Percentiles rank a stretch among this genome's conserved stretches.
phyloP scores from a whole-genome alignment of 2,113 vertebrate genomes.

The Gobius niger region DNA sequence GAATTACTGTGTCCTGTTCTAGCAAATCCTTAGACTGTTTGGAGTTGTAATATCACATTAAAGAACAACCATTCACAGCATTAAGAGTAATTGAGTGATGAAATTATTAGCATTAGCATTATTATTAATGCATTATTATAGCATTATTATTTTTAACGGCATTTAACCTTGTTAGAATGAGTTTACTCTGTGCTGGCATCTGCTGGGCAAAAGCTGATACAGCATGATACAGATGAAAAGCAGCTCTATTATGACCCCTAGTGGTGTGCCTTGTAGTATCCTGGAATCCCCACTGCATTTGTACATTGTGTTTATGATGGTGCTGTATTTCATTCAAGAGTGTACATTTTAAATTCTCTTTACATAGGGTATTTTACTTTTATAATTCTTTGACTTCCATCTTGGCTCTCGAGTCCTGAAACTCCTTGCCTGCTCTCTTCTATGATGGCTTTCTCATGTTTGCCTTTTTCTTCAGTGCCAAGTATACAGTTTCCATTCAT shows the following conservation, averaged over 20 bases:
- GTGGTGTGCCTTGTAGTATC: conserved; percentile 13
- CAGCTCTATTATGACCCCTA: conserved; percentile 20
- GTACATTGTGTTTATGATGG: no score
- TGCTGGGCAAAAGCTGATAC: conserved; percentile 23
- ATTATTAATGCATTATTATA: no score
- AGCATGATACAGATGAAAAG: neutral
- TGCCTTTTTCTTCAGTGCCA: conserved; percentile 34
- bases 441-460: conserved; percentile 43
- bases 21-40: no score
- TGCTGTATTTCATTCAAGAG: no score
- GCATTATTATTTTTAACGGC: neutral
- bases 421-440: conserved; percentile 17
- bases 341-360: no score
- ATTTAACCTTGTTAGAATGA: neutral
- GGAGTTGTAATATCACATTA: no score
- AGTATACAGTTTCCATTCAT: conserved; percentile 60
- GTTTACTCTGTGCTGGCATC: conserved; percentile 35
- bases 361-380: no score
- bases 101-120: no score
- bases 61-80: no score
- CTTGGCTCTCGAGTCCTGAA: conserved; percentile 28
- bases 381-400: conserved; percentile 57
- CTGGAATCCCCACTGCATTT: no score
- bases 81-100: no score
- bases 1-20: no score